Conservation (phyloP, 2,113 vertebrate genomes). For the Psilopsiagon aurifrons region DNA sequence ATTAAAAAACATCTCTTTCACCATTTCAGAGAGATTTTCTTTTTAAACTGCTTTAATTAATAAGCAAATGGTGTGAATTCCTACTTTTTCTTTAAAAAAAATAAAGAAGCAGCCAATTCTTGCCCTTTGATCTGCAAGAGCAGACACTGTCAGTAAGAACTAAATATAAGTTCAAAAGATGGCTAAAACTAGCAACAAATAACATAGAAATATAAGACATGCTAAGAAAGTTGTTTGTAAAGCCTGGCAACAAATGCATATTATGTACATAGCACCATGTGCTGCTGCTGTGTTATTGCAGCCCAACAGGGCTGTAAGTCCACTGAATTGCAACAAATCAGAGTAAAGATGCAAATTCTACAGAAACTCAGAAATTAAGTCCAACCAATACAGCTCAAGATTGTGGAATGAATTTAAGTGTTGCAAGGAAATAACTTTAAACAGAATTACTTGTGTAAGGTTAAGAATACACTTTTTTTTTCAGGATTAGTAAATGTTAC, state of each 20-base stretch:
- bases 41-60: not conserved
- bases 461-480: not conserved
- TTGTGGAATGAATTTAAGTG: not conserved
- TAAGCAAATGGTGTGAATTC: not conserved
- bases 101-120: not conserved
- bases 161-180: not conserved
- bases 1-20: not conserved
- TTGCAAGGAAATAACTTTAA: not conserved
- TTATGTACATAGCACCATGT: not conserved
- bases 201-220: not conserved
- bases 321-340: not conserved
- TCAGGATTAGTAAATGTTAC: not conserved
- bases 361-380: not conserved
- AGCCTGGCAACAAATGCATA: not conserved
- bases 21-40: not conserved
- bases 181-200: slow-evolving; percentile 8
- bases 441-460: not conserved
- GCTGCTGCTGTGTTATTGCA: not conserved
- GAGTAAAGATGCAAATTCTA: not conserved
- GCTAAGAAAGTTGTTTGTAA: not conserved
- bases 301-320: not conserved
- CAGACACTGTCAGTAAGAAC: not conserved
- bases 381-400: not conserved
- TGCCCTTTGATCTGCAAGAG: not conserved
- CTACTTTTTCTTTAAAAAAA: not conserved